These are phyloP conservation scores for Protonibea diacanthus DNA, from an alignment of 2,797 vertebrate species.

Conservation along the genomic window DNA sequence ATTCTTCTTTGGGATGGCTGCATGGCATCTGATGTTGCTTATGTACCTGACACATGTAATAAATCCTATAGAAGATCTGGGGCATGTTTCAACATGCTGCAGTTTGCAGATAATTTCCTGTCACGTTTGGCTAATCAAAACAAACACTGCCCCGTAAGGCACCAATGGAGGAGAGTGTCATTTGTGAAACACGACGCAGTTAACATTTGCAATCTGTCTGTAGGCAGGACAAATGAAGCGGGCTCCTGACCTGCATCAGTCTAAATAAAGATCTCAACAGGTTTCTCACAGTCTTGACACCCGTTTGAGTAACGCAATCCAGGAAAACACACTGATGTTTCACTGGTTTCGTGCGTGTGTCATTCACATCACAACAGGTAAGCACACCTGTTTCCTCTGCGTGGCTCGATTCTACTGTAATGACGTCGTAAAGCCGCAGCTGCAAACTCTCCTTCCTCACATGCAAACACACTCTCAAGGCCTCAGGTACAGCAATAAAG, in stretches of 20 bases:
- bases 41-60: not conserved
- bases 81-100: conserved; percentile 3
- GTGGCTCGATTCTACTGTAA: conserved; percentile 7
- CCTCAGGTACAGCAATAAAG: conserved; percentile 30
- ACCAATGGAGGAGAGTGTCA: not conserved
- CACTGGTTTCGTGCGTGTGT: not conserved
- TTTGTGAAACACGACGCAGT: not conserved
- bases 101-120: conserved; percentile 4
- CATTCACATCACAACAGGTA: not conserved
- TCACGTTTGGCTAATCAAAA: conserved; percentile 14
- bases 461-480: not conserved
- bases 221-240: not conserved
- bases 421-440: conserved; percentile 32
- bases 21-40: not conserved
- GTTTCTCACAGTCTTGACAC: not conserved
- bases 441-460: not conserved
- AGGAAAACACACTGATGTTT: not conserved
- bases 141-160: not conserved
- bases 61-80: not conserved
- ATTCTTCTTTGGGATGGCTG: not conserved
- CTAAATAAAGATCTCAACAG: not conserved
- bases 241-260: not conserved
- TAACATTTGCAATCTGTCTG: not conserved
- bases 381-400: conserved; percentile 43
- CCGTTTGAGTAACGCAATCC: not conserved